Evolutionary conservation across 1,140 invertebrate species (phyloP).

Genomic region (Hyphantria cunea): DNA sequence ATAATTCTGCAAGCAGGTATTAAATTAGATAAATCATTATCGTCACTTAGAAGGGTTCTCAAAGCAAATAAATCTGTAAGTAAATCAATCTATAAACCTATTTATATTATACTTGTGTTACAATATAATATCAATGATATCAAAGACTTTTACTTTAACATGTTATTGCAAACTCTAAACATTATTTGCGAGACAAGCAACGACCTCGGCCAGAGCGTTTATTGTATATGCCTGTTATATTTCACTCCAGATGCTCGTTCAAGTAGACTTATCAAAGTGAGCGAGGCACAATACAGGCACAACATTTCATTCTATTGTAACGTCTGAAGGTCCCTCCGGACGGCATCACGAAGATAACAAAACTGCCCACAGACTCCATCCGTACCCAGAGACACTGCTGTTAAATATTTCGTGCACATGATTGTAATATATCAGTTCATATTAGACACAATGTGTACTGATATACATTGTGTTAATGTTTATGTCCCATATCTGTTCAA

Average conservation of each 20-base stretch:
- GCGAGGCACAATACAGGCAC: conserved; percentile 15
- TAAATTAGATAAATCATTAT: too few species aligned
- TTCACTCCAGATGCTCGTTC: conserved; percentile 7
- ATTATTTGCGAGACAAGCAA: too few species aligned
- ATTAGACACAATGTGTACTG: background rate
- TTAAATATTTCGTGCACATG: background rate
- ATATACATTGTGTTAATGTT: background rate
- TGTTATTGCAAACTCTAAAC: too few species aligned
- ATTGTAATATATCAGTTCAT: background rate
- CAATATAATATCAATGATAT: too few species aligned
- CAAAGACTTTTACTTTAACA: too few species aligned
- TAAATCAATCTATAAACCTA: too few species aligned
- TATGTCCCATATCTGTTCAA: background rate
- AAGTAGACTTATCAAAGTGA: conserved; percentile 8
- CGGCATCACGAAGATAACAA: conserved; percentile 16
- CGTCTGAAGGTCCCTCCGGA: conserved; percentile 14
- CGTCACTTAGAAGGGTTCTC: too few species aligned
- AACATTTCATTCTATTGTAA: conserved; percentile 22
- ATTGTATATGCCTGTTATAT: background rate
- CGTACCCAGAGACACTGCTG: conserved; percentile 5
- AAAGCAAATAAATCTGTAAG: too few species aligned
- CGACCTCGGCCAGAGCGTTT: too few species aligned
- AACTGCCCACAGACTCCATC: conserved; percentile 12
- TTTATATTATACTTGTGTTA: too few species aligned
- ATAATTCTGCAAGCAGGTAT: too few species aligned